These are phyloP conservation scores for Cosmia trapezina DNA, from an alignment of 2,888 invertebrate species.

Conservation along the genomic window DNA sequence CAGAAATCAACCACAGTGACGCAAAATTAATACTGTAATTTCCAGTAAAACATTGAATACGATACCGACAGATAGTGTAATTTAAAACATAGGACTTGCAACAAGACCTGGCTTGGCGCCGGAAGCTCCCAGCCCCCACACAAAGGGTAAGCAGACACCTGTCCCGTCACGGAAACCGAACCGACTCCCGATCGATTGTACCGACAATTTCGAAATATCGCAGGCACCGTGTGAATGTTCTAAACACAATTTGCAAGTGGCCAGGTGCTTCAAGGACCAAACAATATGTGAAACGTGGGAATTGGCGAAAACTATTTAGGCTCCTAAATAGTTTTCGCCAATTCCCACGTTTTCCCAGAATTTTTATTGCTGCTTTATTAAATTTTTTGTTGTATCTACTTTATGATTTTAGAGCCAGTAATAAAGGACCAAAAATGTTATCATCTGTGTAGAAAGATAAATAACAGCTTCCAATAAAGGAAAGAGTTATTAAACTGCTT, in stretches of 20 bases:
- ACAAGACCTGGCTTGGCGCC: constrained; percentile 57
- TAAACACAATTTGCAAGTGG: constrained; percentile 52
- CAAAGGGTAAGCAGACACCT: constrained; percentile 78
- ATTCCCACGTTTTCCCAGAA: no score
- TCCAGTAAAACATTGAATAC: not conserved
- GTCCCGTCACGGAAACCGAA: constrained; percentile 63
- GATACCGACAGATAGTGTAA: constrained; percentile 9
- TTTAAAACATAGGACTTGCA: constrained; percentile 47
- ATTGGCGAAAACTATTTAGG: constrained; percentile 4
- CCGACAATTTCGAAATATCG: constrained; percentile 49
- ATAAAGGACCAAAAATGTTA: no score
- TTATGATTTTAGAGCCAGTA: not conserved
- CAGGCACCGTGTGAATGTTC: constrained; percentile 59
- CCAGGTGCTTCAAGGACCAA: constrained; percentile 47
- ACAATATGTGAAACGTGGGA: constrained; percentile 48
- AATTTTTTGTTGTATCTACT: not conserved
- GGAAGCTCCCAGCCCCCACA: constrained; percentile 68
- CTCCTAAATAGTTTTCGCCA: no score
- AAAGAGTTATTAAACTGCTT: constrained; percentile 1
- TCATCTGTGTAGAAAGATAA: not conserved
- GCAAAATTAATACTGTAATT: not conserved
- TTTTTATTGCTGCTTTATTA: not conserved
- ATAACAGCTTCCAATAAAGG: not conserved
- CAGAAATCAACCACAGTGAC: not conserved
- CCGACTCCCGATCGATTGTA: constrained; percentile 60